A percentile compares a stretch with the other conserved stretches of the same genome.
These are phyloP conservation scores for Aurelia aurita DNA, from an alignment of 30 jellyfish, hydroid and myxozoan genomes.

Conservation along the genomic window DNA sequence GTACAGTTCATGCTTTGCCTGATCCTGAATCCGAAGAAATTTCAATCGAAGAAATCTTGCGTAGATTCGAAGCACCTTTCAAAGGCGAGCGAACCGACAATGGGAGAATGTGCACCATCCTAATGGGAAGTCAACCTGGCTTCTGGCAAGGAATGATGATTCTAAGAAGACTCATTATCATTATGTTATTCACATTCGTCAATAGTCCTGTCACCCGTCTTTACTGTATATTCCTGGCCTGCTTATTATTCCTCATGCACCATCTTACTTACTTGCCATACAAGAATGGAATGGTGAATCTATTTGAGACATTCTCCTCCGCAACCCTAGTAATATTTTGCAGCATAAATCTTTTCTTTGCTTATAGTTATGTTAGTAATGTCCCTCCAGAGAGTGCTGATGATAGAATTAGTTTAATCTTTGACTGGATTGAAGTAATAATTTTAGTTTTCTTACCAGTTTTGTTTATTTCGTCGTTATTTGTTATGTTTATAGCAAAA, in stretches of 20 bases:
- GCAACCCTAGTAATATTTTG: conserved; percentile 74
- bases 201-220: conserved; percentile 82
- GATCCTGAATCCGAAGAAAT: neutral
- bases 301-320: conserved; percentile 79
- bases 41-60: conserved; percentile 66
- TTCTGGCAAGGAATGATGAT: conserved; percentile 94
- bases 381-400: conserved; percentile 92
- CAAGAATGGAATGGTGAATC: conserved; percentile 55
- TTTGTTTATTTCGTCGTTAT: neutral
- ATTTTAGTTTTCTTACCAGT: conserved; percentile 77
- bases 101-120: neutral
- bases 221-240: conserved; percentile 75
- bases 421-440: conserved; percentile 87
- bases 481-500: too few species aligned
- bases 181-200: conserved; percentile 75
- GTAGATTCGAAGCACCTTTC: conserved; percentile 81
- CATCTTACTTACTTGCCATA: conserved; percentile 83
- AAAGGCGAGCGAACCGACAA: conserved; percentile 9
- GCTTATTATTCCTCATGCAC: conserved; percentile 83
- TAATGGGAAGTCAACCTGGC: conserved; percentile 67
- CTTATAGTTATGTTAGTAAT: conserved; percentile 95
- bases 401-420: conserved; percentile 51
- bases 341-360: conserved; percentile 87
- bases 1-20: neutral
- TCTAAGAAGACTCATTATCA: conserved; percentile 70